Conservation (phyloP, 2,888 invertebrate genomes). For the Eupithecia insigniata region DNA sequence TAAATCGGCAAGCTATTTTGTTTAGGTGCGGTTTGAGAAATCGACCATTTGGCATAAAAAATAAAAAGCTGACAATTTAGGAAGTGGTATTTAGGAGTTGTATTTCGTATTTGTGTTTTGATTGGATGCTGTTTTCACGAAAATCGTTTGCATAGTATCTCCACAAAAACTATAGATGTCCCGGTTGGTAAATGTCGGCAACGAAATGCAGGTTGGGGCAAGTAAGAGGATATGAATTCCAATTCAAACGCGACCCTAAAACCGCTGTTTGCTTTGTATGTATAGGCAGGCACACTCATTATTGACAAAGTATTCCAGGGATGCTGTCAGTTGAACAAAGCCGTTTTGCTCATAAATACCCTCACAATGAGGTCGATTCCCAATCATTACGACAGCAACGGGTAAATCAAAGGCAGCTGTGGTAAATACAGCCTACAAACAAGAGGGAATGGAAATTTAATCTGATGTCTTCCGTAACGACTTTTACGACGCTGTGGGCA, state of each 20-base stretch:
- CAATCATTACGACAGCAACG: neutral
- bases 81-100: too few species aligned
- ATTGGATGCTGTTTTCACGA: too few species aligned
- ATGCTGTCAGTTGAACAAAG: neutral
- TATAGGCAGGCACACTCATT: neutral
- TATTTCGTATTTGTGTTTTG: too few species aligned
- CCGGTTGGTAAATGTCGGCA: too few species aligned
- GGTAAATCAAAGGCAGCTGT: constrained; percentile 2
- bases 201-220: too few species aligned
- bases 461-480: neutral
- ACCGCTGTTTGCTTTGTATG: neutral
- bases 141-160: too few species aligned
- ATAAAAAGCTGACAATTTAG: too few species aligned
- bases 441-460: constrained; percentile 4
- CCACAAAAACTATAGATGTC: too few species aligned
- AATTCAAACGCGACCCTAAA: neutral
- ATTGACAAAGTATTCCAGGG: neutral
- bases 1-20: too few species aligned
- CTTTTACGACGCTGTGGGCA: neutral
- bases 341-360: constrained; percentile 5
- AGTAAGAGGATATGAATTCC: too few species aligned
- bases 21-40: too few species aligned
- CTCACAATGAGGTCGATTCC: neutral
- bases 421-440: constrained; percentile 9
- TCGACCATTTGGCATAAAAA: too few species aligned